Evolutionary conservation across 2,797 vertebrate genomes (phyloP).

Genomic region (Propithecus perrieri): DNA sequence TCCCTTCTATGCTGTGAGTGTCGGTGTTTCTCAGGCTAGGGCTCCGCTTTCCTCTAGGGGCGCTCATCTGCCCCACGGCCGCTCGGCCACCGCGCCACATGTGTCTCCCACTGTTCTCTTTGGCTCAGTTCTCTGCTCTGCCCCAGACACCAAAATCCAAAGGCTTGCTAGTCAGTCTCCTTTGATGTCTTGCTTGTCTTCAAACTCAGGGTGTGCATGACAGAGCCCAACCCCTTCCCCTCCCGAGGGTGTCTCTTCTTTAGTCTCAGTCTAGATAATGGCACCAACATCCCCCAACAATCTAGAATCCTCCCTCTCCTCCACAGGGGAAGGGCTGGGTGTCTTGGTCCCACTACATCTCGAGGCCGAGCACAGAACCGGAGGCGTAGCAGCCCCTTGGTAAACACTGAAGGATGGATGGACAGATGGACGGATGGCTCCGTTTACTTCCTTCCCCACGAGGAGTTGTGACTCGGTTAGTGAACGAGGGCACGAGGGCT

Average conservation of each 20-base stretch:
- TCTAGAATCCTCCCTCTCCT: neutral
- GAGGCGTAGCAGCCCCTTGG: neutral
- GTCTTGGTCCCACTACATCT: neutral
- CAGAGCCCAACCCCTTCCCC: constrained; percentile 77
- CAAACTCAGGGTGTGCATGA: constrained; percentile 67
- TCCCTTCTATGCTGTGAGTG: neutral
- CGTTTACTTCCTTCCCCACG: neutral
- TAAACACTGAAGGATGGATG: neutral
- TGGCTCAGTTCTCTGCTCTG: neutral
- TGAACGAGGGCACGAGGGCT: neutral
- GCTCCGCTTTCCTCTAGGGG: rapidly evolving
- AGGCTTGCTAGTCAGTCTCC: neutral
- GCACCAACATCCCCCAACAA: neutral
- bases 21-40: neutral
- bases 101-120: neutral
- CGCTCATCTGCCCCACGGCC: neutral
- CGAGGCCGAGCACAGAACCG: neutral
- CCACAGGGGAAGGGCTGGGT: neutral
- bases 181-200: neutral
- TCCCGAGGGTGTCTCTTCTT: neutral
- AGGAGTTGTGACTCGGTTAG: neutral
- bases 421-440: neutral
- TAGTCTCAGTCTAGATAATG: neutral
- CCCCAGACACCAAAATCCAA: neutral
- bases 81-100: rapidly evolving